Evolutionary conservation across 2,797 vertebrate species (phyloP), one percentile per base, ranked within the genome.

Genomic region (Knipowitschia caucasica): DNA sequence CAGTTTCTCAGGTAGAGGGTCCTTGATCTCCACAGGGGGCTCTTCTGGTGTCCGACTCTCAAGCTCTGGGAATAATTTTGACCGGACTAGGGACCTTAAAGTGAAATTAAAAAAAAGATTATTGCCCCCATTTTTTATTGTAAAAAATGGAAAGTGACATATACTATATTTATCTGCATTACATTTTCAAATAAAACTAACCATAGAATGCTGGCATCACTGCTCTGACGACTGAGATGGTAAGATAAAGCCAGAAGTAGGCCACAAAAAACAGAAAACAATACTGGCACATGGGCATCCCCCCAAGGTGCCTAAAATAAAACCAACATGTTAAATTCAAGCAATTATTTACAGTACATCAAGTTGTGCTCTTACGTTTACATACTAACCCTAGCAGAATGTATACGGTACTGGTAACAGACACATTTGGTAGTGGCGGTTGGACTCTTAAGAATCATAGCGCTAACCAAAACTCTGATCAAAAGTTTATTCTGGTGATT

Each of bases 151-250:
- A 38, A 18, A 20, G 3, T 17, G 7, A 4, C 15, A 38, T 8
- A 38, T 20, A 18, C 38, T 40, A 40, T 11, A 40, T 40, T 12
- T 12, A 36, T 20, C 31, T 6, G 8, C 9, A 44, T 44, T 27
- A 45, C 9, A 17, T n/a, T n/a, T n/a, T n/a, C n/a, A 15, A 30
- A 29, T 31, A 21, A 50, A 52, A 59, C 92, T 80, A 53, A 95
- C 94, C 93, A 95, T 45, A 95, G 86, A 58, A 94, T 91, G 2
- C 92, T 91, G 35, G 93, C 92, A 71, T 95, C 93, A 1, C 94
- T 95, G 88, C 93, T 94, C 81, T 95, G 93, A 43, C 93, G 92
- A 80, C 94, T 94, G 58, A 95, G 89, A 78, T 95, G 93, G 78
- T 95, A 95, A 38, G 93, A 95, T 61, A 93, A 83, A 3, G 94